Conservation (phyloP, 2,797 vertebrate genomes). For the Merluccius polli region DNA sequence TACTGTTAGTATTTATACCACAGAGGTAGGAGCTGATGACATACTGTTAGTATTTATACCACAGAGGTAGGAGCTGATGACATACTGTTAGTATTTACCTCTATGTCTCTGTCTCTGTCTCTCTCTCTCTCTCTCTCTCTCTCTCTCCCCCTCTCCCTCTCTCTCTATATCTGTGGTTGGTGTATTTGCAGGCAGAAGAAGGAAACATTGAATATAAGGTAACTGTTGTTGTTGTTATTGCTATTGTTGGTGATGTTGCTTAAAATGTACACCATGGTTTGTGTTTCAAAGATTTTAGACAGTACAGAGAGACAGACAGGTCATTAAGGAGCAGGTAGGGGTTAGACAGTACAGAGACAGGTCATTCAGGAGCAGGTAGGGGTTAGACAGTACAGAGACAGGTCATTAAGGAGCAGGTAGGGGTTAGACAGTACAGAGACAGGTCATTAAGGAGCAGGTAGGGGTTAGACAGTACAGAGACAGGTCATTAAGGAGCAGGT, state of each 20-base stretch:
- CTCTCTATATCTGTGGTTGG: too few relatives aligned
- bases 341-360: not conserved
- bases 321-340: not conserved
- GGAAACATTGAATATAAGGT: constrained; percentile 86
- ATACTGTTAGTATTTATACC: constrained; percentile 69
- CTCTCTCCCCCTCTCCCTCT: too few relatives aligned
- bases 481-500: not conserved
- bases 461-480: not conserved
- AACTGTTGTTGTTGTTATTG: constrained; percentile 15
- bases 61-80: constrained; percentile 76
- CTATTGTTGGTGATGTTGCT: not conserved
- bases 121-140: not conserved
- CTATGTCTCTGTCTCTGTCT: not conserved
- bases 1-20: constrained; percentile 69
- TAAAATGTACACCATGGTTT: too few relatives aligned
- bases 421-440: not conserved
- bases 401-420: not conserved
- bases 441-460: not conserved
- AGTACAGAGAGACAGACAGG: too few relatives aligned
- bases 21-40: constrained; percentile 76
- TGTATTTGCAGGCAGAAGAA: not conserved
- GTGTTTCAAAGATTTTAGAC: too few relatives aligned
- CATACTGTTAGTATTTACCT: too few relatives aligned
- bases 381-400: not conserved
- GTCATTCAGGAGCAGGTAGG: not conserved